phyloP scores from a whole-genome alignment of 2,888 invertebrate species.

The Chaitophorus viminalis region DNA sequence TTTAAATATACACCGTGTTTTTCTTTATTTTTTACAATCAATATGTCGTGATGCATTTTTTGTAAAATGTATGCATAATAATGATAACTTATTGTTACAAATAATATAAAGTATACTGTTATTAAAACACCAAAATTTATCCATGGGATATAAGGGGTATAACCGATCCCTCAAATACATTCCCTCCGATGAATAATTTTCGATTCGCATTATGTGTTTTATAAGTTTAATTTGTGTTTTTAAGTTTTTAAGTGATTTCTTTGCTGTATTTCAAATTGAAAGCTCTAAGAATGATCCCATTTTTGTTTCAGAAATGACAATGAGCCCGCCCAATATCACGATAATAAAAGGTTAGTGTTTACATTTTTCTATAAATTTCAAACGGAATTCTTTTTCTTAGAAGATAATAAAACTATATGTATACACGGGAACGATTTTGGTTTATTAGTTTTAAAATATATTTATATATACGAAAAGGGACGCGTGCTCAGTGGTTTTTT shows the following conservation, averaged over 20 bases:
- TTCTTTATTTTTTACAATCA: not conserved
- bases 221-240: conserved; percentile 40
- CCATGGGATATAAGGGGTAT: too few species aligned
- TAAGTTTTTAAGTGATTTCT: conserved; percentile 57
- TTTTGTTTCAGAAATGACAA: conserved; percentile 62
- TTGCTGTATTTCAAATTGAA: conserved; percentile 57
- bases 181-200: not conserved
- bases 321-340: conserved; percentile 62
- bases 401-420: not conserved
- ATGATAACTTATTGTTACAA: not conserved
- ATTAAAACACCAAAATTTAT: not conserved
- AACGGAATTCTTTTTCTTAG: conserved; percentile 36
- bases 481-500: conserved; percentile 55
- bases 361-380: conserved; percentile 58
- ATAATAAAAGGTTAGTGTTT: conserved; percentile 62
- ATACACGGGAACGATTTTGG: not conserved
- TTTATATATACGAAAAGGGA: conserved; percentile 20
- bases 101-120: not conserved
- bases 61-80: not conserved
- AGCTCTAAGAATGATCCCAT: conserved; percentile 61
- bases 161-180: not conserved
- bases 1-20: not conserved
- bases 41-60: not conserved
- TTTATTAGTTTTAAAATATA: conserved; percentile 49
- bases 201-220: conserved; percentile 8